Percentiles rank a stretch among this genome's conserved stretches.
Conservation (phyloP, 2,888 invertebrate genomes). For the Sisyra nigra region DNA sequence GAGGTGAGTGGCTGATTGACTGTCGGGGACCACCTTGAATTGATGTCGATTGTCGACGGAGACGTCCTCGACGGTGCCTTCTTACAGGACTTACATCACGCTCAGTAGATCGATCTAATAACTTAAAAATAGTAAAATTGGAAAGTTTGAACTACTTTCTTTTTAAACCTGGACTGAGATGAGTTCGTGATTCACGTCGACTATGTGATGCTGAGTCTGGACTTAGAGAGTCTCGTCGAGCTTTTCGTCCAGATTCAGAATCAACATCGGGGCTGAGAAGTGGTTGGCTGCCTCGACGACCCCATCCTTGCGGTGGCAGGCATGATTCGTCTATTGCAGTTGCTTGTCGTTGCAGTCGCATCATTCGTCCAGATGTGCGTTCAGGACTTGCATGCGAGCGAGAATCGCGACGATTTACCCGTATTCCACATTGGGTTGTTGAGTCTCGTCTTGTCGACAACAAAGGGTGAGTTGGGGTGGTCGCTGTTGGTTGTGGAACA, state of each 20-base stretch:
- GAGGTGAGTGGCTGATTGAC: slow-evolving; percentile 24
- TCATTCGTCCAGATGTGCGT: slow-evolving; percentile 36
- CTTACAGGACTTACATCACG: slow-evolving; percentile 65
- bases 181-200: slow-evolving; percentile 58
- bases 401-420: slow-evolving; percentile 46
- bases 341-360: slow-evolving; percentile 67
- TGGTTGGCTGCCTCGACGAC: slow-evolving; percentile 67
- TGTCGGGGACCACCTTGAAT: slow-evolving; percentile 33
- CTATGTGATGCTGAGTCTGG: slow-evolving; percentile 73
- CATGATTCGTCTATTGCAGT: slow-evolving; percentile 79
- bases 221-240: slow-evolving; percentile 72
- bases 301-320: slow-evolving; percentile 47
- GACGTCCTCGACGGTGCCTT: slow-evolving; percentile 46
- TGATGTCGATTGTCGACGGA: slow-evolving; percentile 66
- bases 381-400: slow-evolving; percentile 49
- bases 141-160: neutral
- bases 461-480: slow-evolving; percentile 33
- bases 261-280: slow-evolving; percentile 65
- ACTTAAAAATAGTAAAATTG: neutral
- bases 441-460: slow-evolving; percentile 53
- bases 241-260: slow-evolving; percentile 51
- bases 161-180: slow-evolving; percentile 42
- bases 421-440: slow-evolving; percentile 60
- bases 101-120: slow-evolving; percentile 51
- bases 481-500: slow-evolving; percentile 34